phyloP scores from a whole-genome alignment of 2,888 invertebrate genomes.

The Chrysopilus asiliformis region DNA sequence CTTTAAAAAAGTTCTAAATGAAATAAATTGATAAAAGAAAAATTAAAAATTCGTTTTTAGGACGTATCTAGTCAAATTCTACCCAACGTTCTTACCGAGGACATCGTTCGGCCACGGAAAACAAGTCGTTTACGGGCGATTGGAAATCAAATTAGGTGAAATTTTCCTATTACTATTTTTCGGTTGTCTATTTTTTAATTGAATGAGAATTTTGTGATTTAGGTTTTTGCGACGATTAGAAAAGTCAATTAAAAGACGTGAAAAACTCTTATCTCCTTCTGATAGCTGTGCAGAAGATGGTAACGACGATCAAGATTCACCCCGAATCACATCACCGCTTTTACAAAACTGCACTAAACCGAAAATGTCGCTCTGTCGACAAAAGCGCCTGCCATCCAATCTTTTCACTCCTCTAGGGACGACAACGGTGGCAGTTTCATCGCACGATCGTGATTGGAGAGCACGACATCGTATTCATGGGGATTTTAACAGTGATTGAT shows the following conservation, averaged over 20 bases:
- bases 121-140: constrained; percentile 56
- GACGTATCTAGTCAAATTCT: constrained; percentile 47
- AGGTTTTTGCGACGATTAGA: constrained; percentile 60
- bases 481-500: constrained; percentile 24
- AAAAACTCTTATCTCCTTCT: constrained; percentile 38
- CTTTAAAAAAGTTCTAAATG: too few relatives aligned
- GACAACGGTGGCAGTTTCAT: constrained; percentile 13
- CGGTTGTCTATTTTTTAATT: background rate
- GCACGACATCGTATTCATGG: constrained; percentile 21
- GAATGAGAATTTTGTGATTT: constrained; percentile 11
- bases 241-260: constrained; percentile 54
- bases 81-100: constrained; percentile 42
- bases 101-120: constrained; percentile 45
- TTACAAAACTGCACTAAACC: constrained; percentile 22
- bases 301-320: constrained; percentile 47
- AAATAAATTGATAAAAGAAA: background rate
- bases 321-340: constrained; percentile 51
- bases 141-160: constrained; percentile 67
- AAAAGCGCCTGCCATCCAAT: constrained; percentile 20
- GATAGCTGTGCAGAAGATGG: constrained; percentile 40
- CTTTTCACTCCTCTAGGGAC: constrained; percentile 4
- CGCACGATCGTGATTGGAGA: constrained; percentile 22
- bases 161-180: too few relatives aligned
- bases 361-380: constrained; percentile 22
- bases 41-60: constrained; percentile 28